These are phyloP conservation scores for Kryphioiulus occultus DNA, from an alignment of 2,888 invertebrate species.

Conservation along the genomic window DNA sequence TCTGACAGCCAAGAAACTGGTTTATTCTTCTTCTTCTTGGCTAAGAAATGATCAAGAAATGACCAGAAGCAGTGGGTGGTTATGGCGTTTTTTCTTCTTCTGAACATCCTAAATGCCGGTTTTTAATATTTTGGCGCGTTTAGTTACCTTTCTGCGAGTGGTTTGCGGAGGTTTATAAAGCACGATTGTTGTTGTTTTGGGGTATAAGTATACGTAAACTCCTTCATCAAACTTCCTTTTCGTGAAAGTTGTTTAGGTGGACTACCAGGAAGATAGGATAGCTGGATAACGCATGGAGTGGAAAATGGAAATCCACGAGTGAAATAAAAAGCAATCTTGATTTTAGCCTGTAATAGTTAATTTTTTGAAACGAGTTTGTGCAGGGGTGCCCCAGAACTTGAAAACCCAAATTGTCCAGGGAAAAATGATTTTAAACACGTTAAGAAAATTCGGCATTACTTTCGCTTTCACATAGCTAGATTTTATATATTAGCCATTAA, in stretches of 20 bases:
- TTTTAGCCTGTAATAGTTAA: no score
- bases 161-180: not conserved
- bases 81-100: not conserved
- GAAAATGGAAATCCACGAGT: no score
- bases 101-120: not conserved
- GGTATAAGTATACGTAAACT: not conserved
- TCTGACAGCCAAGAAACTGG: not conserved
- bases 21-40: no score
- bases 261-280: not conserved
- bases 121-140: constrained; percentile 7
- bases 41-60: not conserved
- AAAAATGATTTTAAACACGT: no score
- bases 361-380: no score
- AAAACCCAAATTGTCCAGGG: no score
- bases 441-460: no score
- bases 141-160: not conserved
- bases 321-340: no score
- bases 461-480: no score
- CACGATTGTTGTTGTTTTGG: constrained; percentile 31
- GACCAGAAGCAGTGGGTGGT: constrained; percentile 33
- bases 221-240: not conserved
- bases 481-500: no score
- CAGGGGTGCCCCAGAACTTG: no score
- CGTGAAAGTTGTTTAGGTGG: not conserved
- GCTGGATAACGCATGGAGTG: not conserved